Conservation (phyloP, 2,113 vertebrate genomes). For the Oophaga pumilio region DNA sequence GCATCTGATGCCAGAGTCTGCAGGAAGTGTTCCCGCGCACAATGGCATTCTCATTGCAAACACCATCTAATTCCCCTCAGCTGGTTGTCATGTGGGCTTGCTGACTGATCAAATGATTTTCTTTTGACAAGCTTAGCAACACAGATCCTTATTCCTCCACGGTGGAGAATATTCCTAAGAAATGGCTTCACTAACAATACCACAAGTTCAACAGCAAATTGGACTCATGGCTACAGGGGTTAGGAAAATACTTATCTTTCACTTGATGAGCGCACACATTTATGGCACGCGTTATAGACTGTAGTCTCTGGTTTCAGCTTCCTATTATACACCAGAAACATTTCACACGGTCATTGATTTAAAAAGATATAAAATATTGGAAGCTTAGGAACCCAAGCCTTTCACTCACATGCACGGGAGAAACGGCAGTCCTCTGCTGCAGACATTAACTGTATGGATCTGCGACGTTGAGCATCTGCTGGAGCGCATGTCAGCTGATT, state of each 20-base stretch:
- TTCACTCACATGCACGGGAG: no score
- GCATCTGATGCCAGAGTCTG: constrained; percentile 13
- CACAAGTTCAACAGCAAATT: background rate
- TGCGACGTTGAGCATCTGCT: no score
- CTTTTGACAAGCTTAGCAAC: constrained; percentile 59
- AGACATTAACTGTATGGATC: no score
- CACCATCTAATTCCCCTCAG: constrained; percentile 79
- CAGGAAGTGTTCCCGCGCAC: constrained; percentile 53
- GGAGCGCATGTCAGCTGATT: no score
- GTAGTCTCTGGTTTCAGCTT: background rate
- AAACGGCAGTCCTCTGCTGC: no score
- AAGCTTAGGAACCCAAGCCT: background rate
- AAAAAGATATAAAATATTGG: background rate
- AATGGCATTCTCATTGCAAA: constrained; percentile 60
- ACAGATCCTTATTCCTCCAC: background rate
- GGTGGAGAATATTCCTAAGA: background rate
- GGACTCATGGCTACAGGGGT: background rate
- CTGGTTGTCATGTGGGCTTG: constrained; percentile 81
- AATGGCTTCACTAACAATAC: background rate
- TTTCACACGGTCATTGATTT: background rate
- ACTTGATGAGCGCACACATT: background rate
- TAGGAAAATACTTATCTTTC: background rate
- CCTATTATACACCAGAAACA: background rate
- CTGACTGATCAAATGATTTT: constrained; percentile 73
- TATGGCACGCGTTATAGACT: background rate